A percentile compares a stretch with the other conserved stretches of the same genome.
phyloP scores from a whole-genome alignment of 2,888 invertebrate species.

The Dynastes maya region DNA sequence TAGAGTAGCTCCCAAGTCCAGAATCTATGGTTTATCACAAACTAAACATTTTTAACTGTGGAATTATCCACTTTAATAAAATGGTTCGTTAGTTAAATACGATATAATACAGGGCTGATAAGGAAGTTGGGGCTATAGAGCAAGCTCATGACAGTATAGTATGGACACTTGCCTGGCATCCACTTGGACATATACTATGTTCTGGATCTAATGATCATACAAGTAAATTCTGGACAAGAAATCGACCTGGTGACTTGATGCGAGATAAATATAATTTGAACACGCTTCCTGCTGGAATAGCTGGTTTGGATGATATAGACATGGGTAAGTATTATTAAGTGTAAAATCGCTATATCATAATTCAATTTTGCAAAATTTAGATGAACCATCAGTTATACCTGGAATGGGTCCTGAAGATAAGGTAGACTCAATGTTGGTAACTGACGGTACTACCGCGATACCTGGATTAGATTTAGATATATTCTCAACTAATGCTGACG shows the following conservation, averaged over 20 bases:
- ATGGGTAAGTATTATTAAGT: conserved; percentile 71
- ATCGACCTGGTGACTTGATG: conserved; percentile 98
- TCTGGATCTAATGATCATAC: conserved; percentile 99
- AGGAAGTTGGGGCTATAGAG: conserved; percentile 98
- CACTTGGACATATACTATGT: conserved; percentile 97
- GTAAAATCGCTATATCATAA: neutral
- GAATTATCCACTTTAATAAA: too few relatives aligned
- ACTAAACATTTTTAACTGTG: too few relatives aligned
- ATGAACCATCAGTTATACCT: conserved; percentile 88
- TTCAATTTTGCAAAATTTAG: conserved; percentile 64
- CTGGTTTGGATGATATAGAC: conserved; percentile 81
- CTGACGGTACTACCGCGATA: conserved; percentile 86
- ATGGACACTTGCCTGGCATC: conserved; percentile 99
- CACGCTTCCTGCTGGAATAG: conserved; percentile 87
- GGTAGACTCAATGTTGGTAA: conserved; percentile 85
- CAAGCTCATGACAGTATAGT: conserved; percentile 99
- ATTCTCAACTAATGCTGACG: conserved; percentile 74
- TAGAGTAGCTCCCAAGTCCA: too few relatives aligned
- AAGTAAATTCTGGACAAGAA: conserved; percentile 99
- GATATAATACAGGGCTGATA: conserved; percentile 82
- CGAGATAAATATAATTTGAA: conserved; percentile 98
- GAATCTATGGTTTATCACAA: too few relatives aligned
- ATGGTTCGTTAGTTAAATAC: too few relatives aligned
- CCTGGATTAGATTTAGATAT: conserved; percentile 91
- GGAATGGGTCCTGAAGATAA: conserved; percentile 99